Percentiles rank a stretch among this genome's conserved stretches.
Conservation (phyloP, 2,888 invertebrate species). For the Xylocampa areola region DNA sequence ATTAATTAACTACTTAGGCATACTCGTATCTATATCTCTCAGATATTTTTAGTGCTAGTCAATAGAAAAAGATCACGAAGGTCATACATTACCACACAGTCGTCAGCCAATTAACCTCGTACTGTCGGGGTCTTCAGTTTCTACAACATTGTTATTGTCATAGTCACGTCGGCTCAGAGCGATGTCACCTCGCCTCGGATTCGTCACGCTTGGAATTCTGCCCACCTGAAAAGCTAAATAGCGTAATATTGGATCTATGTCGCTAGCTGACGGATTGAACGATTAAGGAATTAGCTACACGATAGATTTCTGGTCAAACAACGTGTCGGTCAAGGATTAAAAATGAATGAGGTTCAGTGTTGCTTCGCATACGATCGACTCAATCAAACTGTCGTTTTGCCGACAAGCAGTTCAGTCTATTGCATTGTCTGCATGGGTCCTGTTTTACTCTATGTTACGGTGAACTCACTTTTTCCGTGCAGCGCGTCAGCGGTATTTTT, state of each 20-base stretch:
- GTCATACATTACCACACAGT: conserved; percentile 37
- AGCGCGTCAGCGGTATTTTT: conserved; percentile 6
- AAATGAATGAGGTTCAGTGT: conserved; percentile 25
- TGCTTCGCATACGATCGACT: conserved; percentile 25
- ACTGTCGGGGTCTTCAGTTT: conserved; percentile 33
- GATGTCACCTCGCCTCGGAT: conserved; percentile 32
- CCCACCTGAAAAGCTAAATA: conserved; percentile 46
- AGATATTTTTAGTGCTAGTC: too few species aligned
- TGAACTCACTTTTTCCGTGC: conserved; percentile 1
- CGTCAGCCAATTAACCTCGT: conserved; percentile 46
- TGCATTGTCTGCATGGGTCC: conserved; percentile 18
- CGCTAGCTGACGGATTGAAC: conserved; percentile 37
- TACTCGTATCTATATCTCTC: too few species aligned
- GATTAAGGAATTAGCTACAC: conserved; percentile 29
- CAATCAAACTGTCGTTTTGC: conserved; percentile 36
- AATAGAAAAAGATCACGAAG: conserved; percentile 29
- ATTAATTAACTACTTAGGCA: too few species aligned
- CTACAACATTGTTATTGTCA: conserved; percentile 31
- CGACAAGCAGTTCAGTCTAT: conserved; percentile 29
- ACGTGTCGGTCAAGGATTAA: conserved; percentile 47
- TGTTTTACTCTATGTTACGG: conserved; percentile 20
- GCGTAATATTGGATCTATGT: conserved; percentile 45
- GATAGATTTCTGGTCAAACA: conserved; percentile 30
- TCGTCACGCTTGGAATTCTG: conserved; percentile 47
- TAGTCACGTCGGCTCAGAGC: conserved; percentile 16